Percentiles rank a stretch among this genome's conserved stretches.
These are phyloP conservation scores for Grammomys surdaster DNA, from an alignment of 2,113 vertebrate genomes.

Conservation along the genomic window DNA sequence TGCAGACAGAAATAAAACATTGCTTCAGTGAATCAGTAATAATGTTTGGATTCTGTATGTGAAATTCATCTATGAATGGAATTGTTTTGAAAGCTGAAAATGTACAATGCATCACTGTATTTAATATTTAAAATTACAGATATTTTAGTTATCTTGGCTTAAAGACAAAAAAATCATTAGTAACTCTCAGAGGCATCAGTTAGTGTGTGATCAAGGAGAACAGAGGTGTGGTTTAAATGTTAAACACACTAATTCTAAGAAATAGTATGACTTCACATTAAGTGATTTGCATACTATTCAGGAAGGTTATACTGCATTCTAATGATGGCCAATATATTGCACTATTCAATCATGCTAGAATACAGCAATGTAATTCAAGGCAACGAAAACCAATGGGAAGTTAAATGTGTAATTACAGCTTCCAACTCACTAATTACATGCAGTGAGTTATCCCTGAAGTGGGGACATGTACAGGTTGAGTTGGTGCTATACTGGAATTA, in stretches of 20 bases:
- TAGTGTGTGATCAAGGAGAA: conserved; percentile 1
- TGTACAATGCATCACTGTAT: background rate
- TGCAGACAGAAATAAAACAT: conserved; percentile 14
- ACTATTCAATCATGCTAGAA: conserved; percentile 36
- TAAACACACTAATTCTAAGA: conserved; percentile 47
- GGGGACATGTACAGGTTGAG: background rate
- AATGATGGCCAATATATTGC: conserved; percentile 38
- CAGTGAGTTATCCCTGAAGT: conserved; percentile 38
- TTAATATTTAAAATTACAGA: conserved; percentile 35
- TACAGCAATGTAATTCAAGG: conserved; percentile 35
- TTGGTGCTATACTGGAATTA: background rate
- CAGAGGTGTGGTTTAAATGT: background rate
- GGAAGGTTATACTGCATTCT: conserved; percentile 15
- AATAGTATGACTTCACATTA: conserved; percentile 3
- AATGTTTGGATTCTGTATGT: conserved; percentile 28
- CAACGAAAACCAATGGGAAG: conserved; percentile 27
- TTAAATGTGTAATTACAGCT: conserved; percentile 50
- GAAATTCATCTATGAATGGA: background rate
- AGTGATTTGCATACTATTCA: background rate
- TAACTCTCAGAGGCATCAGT: background rate
- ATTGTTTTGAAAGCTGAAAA: conserved; percentile 43
- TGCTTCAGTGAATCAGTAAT: conserved; percentile 34
- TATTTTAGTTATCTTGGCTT: conserved; percentile 59
- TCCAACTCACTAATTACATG: conserved; percentile 47
- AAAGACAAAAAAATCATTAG: conserved; percentile 57